Conservation (phyloP, 2,797 vertebrate species). For the Xiphorhynchus erythropygius region DNA sequence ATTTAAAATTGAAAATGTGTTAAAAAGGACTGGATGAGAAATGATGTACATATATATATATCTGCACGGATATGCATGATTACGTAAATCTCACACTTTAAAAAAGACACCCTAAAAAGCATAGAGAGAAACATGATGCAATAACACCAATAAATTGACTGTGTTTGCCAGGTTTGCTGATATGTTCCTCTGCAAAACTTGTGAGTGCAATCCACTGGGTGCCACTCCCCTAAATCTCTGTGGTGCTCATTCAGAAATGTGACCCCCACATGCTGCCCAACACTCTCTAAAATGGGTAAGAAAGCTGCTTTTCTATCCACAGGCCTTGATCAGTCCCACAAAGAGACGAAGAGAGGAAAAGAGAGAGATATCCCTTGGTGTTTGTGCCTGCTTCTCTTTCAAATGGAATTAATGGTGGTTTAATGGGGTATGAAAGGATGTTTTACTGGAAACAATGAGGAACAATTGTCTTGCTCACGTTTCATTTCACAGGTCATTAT, state of each 20-base stretch:
- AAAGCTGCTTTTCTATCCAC: background rate
- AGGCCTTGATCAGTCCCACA: background rate
- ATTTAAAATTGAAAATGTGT: background rate
- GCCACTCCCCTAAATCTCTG: background rate
- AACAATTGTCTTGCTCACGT: constrained; percentile 85
- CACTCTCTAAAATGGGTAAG: background rate
- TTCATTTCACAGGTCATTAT: constrained; percentile 89
- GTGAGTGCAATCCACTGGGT: background rate
- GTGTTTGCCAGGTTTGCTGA: background rate
- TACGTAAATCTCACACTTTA: background rate
- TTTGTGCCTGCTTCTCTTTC: constrained; percentile 73
- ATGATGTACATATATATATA: rapidly evolving
- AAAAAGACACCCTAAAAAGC: background rate
- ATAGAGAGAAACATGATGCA: background rate
- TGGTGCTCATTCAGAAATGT: background rate
- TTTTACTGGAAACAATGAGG: constrained; percentile 84
- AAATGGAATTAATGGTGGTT: constrained; percentile 82
- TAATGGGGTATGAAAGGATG: constrained; percentile 85
- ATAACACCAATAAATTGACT: background rate
- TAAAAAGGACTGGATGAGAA: background rate
- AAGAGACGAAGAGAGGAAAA: constrained; percentile 51
- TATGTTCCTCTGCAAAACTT: background rate
- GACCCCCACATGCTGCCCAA: background rate
- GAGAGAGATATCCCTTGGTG: constrained; percentile 46
- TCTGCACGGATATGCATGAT: background rate